Percentiles rank a stretch among this genome's conserved stretches.
Evolutionary conservation across 2,888 invertebrate genomes (phyloP).

Genomic region (Minunthozetes semirufus): DNA sequence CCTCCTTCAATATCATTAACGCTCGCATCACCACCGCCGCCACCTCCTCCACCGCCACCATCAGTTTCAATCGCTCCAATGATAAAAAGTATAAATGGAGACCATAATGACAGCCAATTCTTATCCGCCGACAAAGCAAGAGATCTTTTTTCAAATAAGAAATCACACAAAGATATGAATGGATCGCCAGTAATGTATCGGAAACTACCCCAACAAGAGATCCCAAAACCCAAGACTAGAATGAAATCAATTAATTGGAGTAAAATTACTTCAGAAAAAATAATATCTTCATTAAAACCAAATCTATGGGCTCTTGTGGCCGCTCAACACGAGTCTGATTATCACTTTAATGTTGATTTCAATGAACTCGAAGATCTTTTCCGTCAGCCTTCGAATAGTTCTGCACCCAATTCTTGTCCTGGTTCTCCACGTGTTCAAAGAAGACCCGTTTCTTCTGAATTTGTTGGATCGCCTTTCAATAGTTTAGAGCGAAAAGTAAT

Average conservation of each 20-base stretch:
- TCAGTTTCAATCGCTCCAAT: slow-evolving; percentile 37
- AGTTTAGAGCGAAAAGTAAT: slow-evolving; percentile 14
- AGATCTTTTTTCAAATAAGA: too few relatives aligned
- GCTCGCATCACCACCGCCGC: slow-evolving; percentile 45
- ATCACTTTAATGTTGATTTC: slow-evolving; percentile 71
- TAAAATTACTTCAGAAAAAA: slow-evolving; percentile 85
- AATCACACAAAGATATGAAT: background rate
- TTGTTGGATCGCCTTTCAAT: slow-evolving; percentile 21
- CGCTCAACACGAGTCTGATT: background rate
- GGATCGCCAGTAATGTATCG: background rate
- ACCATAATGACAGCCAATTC: too few relatives aligned
- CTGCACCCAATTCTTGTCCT: slow-evolving; percentile 35
- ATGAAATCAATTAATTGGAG: slow-evolving; percentile 99
- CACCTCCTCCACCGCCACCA: slow-evolving; percentile 42
- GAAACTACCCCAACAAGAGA: slow-evolving; percentile 40
- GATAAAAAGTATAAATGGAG: too few relatives aligned
- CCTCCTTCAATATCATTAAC: slow-evolving; percentile 43
- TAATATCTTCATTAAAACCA: slow-evolving; percentile 49
- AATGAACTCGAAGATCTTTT: slow-evolving; percentile 88
- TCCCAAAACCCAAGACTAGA: slow-evolving; percentile 71
- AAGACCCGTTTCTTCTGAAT: background rate
- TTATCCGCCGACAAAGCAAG: too few relatives aligned
- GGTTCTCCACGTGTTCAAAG: slow-evolving; percentile 32
- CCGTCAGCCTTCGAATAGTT: slow-evolving; percentile 59
- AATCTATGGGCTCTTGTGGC: slow-evolving; percentile 39